Evolutionary conservation across 2,888 invertebrate genomes (phyloP).

Genomic region (Rhimphoctona megacephalus): DNA sequence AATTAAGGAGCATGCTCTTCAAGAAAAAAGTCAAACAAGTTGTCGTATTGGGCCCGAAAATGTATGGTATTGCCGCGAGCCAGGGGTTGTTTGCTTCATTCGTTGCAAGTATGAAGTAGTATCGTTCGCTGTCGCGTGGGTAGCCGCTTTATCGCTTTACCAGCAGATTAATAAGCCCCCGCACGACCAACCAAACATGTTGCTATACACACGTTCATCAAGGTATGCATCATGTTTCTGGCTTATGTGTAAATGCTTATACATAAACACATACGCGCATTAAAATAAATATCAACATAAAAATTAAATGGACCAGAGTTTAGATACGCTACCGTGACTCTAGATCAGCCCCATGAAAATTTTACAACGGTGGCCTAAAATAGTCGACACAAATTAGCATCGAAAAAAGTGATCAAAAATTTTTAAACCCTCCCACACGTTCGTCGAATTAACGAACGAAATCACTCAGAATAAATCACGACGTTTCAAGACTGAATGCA

Average conservation of each 20-base stretch:
- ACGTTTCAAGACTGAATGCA: no score
- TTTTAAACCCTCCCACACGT: no score
- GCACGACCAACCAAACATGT: conserved; percentile 69
- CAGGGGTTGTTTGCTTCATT: conserved; percentile 20
- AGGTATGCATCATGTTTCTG: conserved; percentile 69
- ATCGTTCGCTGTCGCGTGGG: conserved; percentile 78
- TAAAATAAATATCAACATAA: conserved; percentile 51
- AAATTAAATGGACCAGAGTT: not conserved
- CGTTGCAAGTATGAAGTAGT: conserved; percentile 77
- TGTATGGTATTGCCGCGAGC: conserved; percentile 16
- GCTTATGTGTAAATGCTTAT: conserved; percentile 66
- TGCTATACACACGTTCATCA: conserved; percentile 60
- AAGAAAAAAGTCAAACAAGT: not conserved
- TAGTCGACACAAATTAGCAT: no score
- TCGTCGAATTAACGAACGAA: no score
- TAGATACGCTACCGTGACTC: no score
- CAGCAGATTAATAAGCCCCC: conserved; percentile 81
- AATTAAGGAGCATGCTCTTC: conserved; percentile 53
- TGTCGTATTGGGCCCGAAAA: conserved; percentile 44
- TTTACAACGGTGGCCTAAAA: not conserved
- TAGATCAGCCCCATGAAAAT: not conserved
- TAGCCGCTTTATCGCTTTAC: conserved; percentile 81
- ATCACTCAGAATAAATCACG: no score
- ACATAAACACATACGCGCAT: conserved; percentile 39
- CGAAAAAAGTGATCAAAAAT: no score